phyloP scores from a whole-genome alignment of 2,113 vertebrate genomes.

The Petaurus breviceps region DNA sequence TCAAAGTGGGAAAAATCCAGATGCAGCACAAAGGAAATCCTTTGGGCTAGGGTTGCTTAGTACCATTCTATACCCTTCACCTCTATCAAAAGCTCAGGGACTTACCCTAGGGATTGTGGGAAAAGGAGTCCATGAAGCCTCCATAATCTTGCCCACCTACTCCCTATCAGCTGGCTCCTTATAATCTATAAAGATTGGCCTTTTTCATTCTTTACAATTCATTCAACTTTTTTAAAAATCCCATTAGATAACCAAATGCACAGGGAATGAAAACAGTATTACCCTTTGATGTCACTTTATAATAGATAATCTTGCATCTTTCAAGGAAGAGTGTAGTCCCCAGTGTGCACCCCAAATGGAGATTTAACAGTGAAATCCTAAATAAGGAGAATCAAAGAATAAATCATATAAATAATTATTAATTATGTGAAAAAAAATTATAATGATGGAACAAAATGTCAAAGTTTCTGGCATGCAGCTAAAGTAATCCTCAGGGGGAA shows the following conservation, averaged over 20 bases:
- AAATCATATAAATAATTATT: background rate
- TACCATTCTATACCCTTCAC: background rate
- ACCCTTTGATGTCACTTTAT: background rate
- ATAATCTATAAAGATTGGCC: background rate
- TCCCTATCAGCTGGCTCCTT: background rate
- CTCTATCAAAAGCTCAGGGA: background rate
- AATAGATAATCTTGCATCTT: background rate
- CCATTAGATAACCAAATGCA: background rate
- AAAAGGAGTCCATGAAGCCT: background rate
- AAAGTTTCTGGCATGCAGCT: background rate
- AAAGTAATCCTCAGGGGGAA: background rate
- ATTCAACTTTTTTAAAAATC: background rate
- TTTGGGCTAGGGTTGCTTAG: accelerated
- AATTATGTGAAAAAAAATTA: background rate
- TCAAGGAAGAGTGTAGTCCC: background rate
- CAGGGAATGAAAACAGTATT: background rate
- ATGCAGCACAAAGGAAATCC: background rate
- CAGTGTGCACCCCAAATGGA: too few species aligned
- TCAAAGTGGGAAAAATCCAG: background rate
- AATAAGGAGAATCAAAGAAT: background rate
- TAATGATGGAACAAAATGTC: background rate
- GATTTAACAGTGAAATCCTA: background rate
- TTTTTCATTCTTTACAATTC: background rate
- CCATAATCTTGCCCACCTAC: background rate
- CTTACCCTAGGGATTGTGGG: background rate